phyloP scores from a whole-genome alignment of 2,113 vertebrate genomes.

The Scatophagus argus region DNA sequence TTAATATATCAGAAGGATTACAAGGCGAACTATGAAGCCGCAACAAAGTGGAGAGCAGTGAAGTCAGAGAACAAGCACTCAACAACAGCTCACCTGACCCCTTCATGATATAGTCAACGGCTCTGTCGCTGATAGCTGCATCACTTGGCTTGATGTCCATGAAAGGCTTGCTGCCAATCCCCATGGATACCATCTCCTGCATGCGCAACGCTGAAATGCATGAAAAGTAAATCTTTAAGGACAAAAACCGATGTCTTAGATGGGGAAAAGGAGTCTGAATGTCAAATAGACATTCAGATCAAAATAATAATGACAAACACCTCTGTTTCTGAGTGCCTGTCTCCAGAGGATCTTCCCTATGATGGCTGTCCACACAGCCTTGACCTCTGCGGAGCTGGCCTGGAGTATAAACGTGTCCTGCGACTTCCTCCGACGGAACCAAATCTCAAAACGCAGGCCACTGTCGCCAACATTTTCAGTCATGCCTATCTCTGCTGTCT shows the following conservation, averaged over 20 bases:
- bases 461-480: conserved; percentile 89
- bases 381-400: conserved; percentile 84
- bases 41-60: neutral
- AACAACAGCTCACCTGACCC: conserved; percentile 81
- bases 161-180: conserved; percentile 88
- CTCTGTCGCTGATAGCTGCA: conserved; percentile 85
- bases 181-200: conserved; percentile 90
- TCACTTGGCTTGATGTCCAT: conserved; percentile 89
- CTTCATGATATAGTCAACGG: conserved; percentile 86
- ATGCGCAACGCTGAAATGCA: conserved; percentile 85
- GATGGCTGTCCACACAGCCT: conserved; percentile 85
- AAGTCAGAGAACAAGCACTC: neutral
- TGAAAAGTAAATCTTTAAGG: neutral
- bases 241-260: neutral
- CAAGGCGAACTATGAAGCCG: neutral
- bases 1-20: neutral
- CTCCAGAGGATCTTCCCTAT: conserved; percentile 90
- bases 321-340: conserved; percentile 89
- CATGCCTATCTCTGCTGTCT: conserved; percentile 90
- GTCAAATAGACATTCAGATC: neutral
- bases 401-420: conserved; percentile 90
- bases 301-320: conserved; percentile 57
- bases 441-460: conserved; percentile 90
- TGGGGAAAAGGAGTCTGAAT: neutral
- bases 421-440: conserved; percentile 88